These are phyloP conservation scores for Lottia gigantea DNA, from an alignment of 2,888 invertebrate genomes.

Conservation along the genomic window DNA sequence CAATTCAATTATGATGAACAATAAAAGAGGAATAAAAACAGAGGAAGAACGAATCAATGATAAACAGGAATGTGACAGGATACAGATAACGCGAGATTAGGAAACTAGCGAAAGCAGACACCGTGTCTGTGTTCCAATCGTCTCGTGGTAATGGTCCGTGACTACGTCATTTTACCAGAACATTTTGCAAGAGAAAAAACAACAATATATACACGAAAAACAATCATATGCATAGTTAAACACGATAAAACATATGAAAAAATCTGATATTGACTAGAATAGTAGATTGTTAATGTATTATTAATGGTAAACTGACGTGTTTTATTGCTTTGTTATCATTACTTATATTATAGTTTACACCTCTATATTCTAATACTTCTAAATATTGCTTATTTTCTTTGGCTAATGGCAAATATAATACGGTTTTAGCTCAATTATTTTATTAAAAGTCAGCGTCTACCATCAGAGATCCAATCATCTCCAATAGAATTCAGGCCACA, in stretches of 20 bases:
- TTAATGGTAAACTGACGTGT: too few relatives aligned
- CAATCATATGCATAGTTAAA: neutral
- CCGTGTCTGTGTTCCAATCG: constrained; percentile 8
- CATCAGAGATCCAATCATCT: too few relatives aligned
- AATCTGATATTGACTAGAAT: too few relatives aligned
- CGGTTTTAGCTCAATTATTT: too few relatives aligned
- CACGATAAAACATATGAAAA: neutral
- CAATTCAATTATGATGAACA: constrained; percentile 11
- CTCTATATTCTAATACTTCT: too few relatives aligned
- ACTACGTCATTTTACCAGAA: constrained; percentile 7
- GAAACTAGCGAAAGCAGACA: constrained; percentile 2
- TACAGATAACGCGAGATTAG: constrained; percentile 8
- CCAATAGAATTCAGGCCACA: too few relatives aligned
- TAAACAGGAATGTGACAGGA: constrained; percentile 11
- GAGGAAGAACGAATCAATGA: constrained; percentile 3
- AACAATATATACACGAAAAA: constrained; percentile 1
- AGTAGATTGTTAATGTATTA: too few relatives aligned
- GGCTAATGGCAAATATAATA: too few relatives aligned
- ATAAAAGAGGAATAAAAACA: constrained; percentile 5
- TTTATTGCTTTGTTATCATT: too few relatives aligned
- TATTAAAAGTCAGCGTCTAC: too few relatives aligned
- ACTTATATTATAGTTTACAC: too few relatives aligned
- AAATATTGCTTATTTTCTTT: too few relatives aligned
- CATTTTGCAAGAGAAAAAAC: constrained; percentile 2
- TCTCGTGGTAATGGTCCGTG: constrained; percentile 5